These are phyloP conservation scores for Drymodes brunneopygia DNA, from an alignment of 2,113 vertebrate genomes.

Conservation along the genomic window DNA sequence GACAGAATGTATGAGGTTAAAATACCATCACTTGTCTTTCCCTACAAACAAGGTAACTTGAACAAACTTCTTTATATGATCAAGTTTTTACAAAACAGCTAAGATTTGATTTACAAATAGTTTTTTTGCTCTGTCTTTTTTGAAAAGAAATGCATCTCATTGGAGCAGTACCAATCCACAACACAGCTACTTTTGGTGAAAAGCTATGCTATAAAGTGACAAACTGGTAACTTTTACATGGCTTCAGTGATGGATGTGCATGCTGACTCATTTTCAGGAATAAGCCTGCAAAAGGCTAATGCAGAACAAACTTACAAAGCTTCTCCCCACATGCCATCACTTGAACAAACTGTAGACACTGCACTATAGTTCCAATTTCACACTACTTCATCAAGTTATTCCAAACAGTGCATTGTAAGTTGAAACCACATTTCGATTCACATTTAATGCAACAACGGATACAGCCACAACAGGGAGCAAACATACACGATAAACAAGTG, in stretches of 20 bases:
- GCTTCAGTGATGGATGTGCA: fast-evolving
- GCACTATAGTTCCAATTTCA: background rate
- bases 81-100: background rate
- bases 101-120: background rate
- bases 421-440: background rate
- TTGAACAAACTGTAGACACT: background rate
- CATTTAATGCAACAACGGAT: background rate
- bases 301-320: background rate
- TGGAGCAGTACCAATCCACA: background rate
- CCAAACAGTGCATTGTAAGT: background rate
- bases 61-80: background rate
- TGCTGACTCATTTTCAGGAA: background rate
- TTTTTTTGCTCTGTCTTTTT: background rate
- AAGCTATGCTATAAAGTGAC: background rate
- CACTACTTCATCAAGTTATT: background rate
- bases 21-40: background rate
- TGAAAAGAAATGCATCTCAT: background rate
- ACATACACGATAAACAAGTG: background rate
- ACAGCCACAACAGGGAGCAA: background rate
- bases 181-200: background rate
- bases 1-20: background rate
- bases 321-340: background rate
- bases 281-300: background rate
- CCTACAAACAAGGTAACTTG: background rate
- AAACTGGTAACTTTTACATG: background rate